These are phyloP conservation scores for Leptodactylus fuscus DNA, from an alignment of 2,113 vertebrate genomes.

Conservation along the genomic window DNA sequence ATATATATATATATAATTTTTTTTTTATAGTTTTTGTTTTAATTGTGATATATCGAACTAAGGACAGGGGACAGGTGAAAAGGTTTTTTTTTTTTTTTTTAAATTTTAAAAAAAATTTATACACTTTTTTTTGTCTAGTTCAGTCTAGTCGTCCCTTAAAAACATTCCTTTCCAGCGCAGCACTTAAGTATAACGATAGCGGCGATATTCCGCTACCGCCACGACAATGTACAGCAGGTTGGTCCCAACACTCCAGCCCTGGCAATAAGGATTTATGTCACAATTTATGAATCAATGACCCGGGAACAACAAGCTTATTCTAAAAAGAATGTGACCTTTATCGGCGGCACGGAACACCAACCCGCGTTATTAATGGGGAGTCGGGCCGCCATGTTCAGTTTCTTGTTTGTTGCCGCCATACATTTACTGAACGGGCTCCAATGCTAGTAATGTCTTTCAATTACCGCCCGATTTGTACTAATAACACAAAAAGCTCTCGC, in stretches of 20 bases:
- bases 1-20: too few species aligned
- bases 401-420: background rate
- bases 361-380: background rate
- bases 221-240: background rate
- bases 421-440: background rate
- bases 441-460: conserved; percentile 34
- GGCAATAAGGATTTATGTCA: conserved; percentile 1
- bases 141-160: too few species aligned
- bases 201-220: background rate
- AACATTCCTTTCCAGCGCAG: too few species aligned
- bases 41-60: too few species aligned
- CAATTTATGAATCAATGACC: conserved; percentile 36
- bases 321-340: conserved; percentile 12
- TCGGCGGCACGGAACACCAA: background rate
- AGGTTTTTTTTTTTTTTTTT: too few species aligned
- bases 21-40: too few species aligned
- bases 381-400: background rate
- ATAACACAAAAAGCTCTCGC: background rate
- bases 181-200: too few species aligned
- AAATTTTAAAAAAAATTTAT: too few species aligned
- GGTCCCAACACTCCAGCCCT: conserved; percentile 1
- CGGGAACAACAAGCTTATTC: conserved; percentile 1
- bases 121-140: too few species aligned
- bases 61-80: too few species aligned
- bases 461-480: conserved; percentile 29